Evolutionary conservation across 30 jellyfish, hydroid and myxozoan species (phyloP).

Genomic region (Aurelia aurita complex sp. Pacific): DNA sequence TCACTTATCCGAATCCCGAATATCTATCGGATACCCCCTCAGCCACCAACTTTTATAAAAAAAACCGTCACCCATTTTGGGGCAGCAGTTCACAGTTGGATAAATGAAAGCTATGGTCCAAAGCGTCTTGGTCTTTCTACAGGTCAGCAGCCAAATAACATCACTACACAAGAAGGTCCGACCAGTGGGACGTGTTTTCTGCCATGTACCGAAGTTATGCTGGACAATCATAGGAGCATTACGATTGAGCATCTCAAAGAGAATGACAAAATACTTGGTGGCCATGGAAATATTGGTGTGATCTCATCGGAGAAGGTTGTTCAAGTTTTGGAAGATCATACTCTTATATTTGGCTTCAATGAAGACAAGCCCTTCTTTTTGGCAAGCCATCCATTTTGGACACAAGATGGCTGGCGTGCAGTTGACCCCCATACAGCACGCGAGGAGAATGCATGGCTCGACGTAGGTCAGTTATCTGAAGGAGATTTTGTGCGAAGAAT

Average conservation of each 20-base stretch:
- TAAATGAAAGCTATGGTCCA: constrained; percentile 22
- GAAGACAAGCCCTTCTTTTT: constrained; percentile 40
- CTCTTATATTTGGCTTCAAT: constrained; percentile 56
- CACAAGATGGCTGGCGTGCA: constrained; percentile 75
- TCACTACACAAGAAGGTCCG: background rate
- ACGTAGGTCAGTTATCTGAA: constrained; percentile 59
- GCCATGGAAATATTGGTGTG: constrained; percentile 19
- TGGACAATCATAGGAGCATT: background rate
- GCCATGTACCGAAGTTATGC: constrained; percentile 25
- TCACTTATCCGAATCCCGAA: constrained; percentile 6
- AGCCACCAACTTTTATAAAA: too few relatives aligned
- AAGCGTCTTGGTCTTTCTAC: constrained; percentile 1
- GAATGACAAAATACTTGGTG: constrained; percentile 23
- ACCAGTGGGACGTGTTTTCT: constrained; percentile 25
- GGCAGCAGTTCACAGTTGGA: constrained; percentile 46
- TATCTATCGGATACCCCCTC: too few relatives aligned
- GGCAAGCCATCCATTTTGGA: constrained; percentile 69
- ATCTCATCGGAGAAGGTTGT: constrained; percentile 55
- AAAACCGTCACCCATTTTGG: constrained; percentile 21
- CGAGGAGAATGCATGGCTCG: constrained; percentile 51
- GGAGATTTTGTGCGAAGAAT: constrained; percentile 54
- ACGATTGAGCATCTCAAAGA: constrained; percentile 36
- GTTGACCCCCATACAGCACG: constrained; percentile 55
- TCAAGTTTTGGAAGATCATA: constrained; percentile 4
- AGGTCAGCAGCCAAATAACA: constrained; percentile 3